Evolutionary conservation across 2,797 vertebrate species (phyloP), one percentile per base, ranked within the genome.

Genomic region (Girardinus metallicus): DNA sequence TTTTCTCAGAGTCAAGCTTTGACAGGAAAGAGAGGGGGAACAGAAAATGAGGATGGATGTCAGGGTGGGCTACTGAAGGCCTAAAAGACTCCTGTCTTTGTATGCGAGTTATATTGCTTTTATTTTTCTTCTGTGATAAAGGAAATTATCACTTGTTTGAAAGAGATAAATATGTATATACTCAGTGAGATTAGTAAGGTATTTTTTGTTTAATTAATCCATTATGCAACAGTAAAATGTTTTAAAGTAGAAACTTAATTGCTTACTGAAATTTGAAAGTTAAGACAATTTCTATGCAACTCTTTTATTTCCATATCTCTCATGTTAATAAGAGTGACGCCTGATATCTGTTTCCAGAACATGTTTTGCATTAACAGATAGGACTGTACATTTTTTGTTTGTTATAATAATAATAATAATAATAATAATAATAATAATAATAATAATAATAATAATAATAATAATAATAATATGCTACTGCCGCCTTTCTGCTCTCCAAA

Each of bases 1-100:
- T 77, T 82, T 84, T 77, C 18, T 66, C 9, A 13, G 21, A 53
- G 23, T 46, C 68, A 79, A 74, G 51, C 55, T 60, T 34, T 79
- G 77, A 77, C 51, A 8, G 16, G 73, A 77, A 64, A 57, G 57
- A 80, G 21, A 10, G 76, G 43, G 70, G 82, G 81, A 71, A 53
- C 66, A 55, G 80, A 79, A 44, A 86, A 71, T 34, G 55, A 70
- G 41, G 72, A 60, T 16, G 64, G 31, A 15, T 71, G 29, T 44
- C 43, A 70, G 41, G 26, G 43, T 46, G 57, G 41, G 75, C 82
- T 21, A 68, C 34, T 62, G 10, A 62, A 64, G 64, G 43, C 39
- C 34, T 44, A 66, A 64, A 75, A 55, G 55, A 68, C 71, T 79
- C 39, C 43, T 75, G 31, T 75, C 8, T 75, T 10, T 60, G 16